Conservation (phyloP, 2,888 invertebrate genomes). For the Agrotis puta region DNA sequence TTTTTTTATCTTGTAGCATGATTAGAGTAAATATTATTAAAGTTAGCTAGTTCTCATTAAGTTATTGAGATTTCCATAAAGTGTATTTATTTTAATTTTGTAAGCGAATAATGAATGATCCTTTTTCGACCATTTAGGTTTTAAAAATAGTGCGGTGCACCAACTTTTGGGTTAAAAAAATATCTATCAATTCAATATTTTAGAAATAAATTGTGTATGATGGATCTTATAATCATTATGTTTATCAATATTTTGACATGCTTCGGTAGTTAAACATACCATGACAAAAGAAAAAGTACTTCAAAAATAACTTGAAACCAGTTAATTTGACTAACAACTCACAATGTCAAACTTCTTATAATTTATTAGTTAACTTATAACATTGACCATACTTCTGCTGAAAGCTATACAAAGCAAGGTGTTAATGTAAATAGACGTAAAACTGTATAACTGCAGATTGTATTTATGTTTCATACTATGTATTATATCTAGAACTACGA, state of each 20-base stretch:
- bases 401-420: slow-evolving; percentile 44
- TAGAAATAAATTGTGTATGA: slow-evolving; percentile 28
- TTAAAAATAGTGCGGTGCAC: neutral
- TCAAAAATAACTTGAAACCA: slow-evolving; percentile 25
- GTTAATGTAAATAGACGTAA: slow-evolving; percentile 78
- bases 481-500: slow-evolving; percentile 82
- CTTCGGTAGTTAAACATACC: slow-evolving; percentile 22
- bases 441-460: slow-evolving; percentile 79
- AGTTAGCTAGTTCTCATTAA: slow-evolving; percentile 56
- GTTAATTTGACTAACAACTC: slow-evolving; percentile 23
- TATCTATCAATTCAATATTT: neutral
- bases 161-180: neutral
- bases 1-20: slow-evolving; percentile 50
- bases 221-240: slow-evolving; percentile 24
- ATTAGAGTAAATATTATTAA: slow-evolving; percentile 44
- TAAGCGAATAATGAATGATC: slow-evolving; percentile 27
- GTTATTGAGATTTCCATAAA: slow-evolving; percentile 52
- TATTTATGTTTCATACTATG: slow-evolving; percentile 87
- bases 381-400: slow-evolving; percentile 29
- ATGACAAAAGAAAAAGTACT: neutral
- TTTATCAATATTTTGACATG: slow-evolving; percentile 32
- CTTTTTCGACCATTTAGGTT: slow-evolving; percentile 18
- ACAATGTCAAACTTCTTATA: slow-evolving; percentile 7
- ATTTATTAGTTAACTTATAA: slow-evolving; percentile 1
- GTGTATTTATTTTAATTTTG: slow-evolving; percentile 56